Conservation (phyloP, 1,140 invertebrate genomes). For the Drosophila ogumai region DNA sequence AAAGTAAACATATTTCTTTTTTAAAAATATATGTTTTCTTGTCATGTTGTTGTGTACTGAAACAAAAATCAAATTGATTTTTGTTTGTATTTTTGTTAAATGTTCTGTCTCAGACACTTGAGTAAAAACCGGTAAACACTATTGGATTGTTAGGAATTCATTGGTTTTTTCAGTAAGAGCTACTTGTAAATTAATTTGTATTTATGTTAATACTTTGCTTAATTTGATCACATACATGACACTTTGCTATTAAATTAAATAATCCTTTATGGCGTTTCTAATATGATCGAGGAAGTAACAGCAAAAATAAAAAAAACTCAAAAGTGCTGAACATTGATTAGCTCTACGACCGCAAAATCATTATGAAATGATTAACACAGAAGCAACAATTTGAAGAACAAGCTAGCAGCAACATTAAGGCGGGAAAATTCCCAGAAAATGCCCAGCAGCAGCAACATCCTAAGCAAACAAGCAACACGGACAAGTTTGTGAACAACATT, state of each 20-base stretch:
- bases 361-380: not conserved
- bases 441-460: slow-evolving; percentile 43
- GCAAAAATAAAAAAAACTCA: too few species aligned
- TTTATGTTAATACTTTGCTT: too few species aligned
- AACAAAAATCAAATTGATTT: not conserved
- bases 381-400: slow-evolving; percentile 1
- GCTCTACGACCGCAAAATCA: not conserved
- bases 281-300: too few species aligned
- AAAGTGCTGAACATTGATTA: too few species aligned
- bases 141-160: not conserved
- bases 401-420: not conserved
- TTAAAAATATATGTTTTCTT: not conserved
- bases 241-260: too few species aligned
- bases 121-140: not conserved
- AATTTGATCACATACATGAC: too few species aligned
- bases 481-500: slow-evolving; percentile 62
- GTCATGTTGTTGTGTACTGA: not conserved
- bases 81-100: not conserved
- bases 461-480: slow-evolving; percentile 66
- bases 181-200: too few species aligned
- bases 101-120: not conserved
- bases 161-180: not conserved
- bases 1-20: not conserved
- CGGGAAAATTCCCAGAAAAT: slow-evolving; percentile 5
- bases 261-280: too few species aligned